Percentiles rank a stretch among this genome's conserved stretches.
Conservation (phyloP, 2,797 vertebrate genomes). For the Leptoclinus maculatus region DNA sequence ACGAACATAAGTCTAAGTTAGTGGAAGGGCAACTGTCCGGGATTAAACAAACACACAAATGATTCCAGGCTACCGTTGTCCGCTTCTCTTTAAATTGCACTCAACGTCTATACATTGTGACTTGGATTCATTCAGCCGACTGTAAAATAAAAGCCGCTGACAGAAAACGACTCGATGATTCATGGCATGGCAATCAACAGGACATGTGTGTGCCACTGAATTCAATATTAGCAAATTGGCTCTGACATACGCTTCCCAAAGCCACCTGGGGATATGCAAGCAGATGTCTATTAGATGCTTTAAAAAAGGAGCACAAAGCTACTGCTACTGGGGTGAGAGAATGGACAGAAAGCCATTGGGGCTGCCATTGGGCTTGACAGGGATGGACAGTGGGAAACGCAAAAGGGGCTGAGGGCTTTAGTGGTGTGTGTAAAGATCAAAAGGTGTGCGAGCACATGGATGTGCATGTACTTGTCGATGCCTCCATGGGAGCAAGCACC, state of each 20-base stretch:
- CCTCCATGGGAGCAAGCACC: conserved; percentile 37
- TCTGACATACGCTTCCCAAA: conserved; percentile 44
- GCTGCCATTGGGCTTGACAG: conserved; percentile 51
- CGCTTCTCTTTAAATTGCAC: conserved; percentile 14
- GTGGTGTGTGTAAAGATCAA: conserved; percentile 65
- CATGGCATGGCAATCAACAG: conserved; percentile 29
- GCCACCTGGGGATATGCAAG: conserved; percentile 55
- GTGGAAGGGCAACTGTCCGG: conserved; percentile 18
- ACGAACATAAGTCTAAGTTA: conserved; percentile 15
- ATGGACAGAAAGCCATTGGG: conserved; percentile 43
- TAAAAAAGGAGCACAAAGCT: conserved; percentile 63
- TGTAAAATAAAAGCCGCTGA: conserved; percentile 20
- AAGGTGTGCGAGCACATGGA: conserved; percentile 58
- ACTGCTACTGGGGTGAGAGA: conserved; percentile 51
- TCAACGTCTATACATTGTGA: conserved; percentile 1
- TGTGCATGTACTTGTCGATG: conserved; percentile 35
- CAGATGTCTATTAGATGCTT: conserved; percentile 43
- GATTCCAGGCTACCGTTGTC: conserved; percentile 4
- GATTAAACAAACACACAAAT: conserved; percentile 34
- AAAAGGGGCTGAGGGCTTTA: conserved; percentile 25
- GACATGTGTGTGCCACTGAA: conserved; percentile 30
- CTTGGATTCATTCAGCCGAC: background rate
- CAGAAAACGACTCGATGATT: conserved; percentile 26
- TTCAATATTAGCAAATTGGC: conserved; percentile 36
- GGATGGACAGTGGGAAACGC: conserved; percentile 49